Conservation (phyloP, 1,140 invertebrate species). For the Callitettix versicolor region DNA sequence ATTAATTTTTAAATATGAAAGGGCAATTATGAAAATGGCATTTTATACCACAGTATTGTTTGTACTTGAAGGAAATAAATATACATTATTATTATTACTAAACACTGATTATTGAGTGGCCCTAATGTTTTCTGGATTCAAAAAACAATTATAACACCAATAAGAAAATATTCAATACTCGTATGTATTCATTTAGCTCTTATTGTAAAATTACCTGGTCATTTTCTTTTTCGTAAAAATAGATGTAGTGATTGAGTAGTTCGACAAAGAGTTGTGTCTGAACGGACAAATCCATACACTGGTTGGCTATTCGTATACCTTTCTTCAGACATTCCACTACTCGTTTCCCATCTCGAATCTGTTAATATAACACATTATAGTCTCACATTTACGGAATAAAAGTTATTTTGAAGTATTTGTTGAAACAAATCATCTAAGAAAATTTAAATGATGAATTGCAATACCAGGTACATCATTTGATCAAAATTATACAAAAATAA, state of each 20-base stretch:
- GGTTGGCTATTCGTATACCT: constrained; percentile 84
- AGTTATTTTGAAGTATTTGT: background rate
- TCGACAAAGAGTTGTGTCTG: constrained; percentile 94
- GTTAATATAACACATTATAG: too few species aligned
- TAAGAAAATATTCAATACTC: too few species aligned
- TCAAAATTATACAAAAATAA: background rate
- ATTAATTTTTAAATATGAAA: too few species aligned
- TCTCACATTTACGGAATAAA: constrained; percentile 9
- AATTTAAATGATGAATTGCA: background rate
- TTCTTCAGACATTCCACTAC: constrained; percentile 95
- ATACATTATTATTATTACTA: too few species aligned
- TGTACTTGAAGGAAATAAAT: too few species aligned
- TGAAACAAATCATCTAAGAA: constrained; percentile 7
- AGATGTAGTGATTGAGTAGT: constrained; percentile 87
- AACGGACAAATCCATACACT: constrained; percentile 95
- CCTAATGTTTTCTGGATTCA: too few species aligned
- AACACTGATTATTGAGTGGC: too few species aligned
- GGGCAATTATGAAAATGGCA: too few species aligned
- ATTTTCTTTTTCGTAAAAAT: constrained; percentile 90
- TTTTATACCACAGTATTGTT: too few species aligned
- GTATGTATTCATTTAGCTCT: too few species aligned
- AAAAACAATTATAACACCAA: too few species aligned
- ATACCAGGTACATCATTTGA: background rate
- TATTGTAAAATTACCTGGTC: constrained; percentile 69
- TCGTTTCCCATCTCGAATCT: constrained; percentile 81